phyloP scores from a whole-genome alignment of 2,113 vertebrate genomes.

The Heterocephalus glaber region DNA sequence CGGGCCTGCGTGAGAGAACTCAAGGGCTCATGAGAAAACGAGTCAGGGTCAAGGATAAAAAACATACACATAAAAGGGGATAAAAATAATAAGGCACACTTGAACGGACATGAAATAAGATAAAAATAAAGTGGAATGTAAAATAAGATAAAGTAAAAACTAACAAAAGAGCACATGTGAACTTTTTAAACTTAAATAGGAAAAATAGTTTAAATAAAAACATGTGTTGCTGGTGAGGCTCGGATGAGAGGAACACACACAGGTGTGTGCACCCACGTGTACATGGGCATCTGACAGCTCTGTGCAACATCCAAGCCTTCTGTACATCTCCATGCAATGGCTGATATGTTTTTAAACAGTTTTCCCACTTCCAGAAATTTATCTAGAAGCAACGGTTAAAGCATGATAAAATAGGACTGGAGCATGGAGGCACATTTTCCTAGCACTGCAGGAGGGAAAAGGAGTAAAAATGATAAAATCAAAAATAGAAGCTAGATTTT shows the following conservation, averaged over 20 bases:
- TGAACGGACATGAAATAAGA: neutral
- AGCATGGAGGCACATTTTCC: neutral
- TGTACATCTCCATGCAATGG: accelerated
- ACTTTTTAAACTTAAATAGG: neutral
- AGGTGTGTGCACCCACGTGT: too few species aligned
- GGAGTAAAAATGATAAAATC: neutral
- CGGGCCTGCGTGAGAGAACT: neutral
- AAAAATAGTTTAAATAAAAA: neutral
- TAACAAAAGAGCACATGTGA: neutral
- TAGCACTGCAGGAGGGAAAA: neutral
- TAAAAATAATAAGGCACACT: neutral
- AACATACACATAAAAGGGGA: neutral
- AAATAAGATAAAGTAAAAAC: neutral
- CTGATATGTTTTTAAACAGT: neutral
- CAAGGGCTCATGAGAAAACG: neutral
- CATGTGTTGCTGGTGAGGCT: neutral
- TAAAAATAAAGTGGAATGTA: neutral
- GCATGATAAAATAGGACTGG: neutral
- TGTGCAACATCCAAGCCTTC: neutral
- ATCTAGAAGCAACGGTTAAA: neutral
- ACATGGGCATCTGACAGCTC: accelerated
- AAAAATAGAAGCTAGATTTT: neutral
- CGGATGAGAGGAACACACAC: accelerated
- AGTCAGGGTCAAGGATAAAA: neutral
- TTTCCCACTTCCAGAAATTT: neutral